phyloP scores from a whole-genome alignment of 2,113 vertebrate genomes.

The Tragelaphus imberbis region DNA sequence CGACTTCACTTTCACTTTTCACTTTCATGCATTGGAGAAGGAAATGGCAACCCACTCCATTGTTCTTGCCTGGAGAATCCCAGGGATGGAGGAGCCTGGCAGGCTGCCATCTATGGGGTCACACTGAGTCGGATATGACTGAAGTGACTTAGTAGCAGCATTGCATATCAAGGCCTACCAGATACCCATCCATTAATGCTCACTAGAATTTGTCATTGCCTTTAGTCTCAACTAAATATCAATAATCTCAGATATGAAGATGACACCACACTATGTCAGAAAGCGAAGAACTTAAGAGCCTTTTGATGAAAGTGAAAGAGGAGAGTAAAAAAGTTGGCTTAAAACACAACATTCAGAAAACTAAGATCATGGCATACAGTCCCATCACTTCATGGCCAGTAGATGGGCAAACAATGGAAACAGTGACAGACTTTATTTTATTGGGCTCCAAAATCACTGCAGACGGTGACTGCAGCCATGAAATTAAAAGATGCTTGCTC shows the following conservation, averaged over 20 bases:
- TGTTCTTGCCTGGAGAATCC: too few relatives aligned
- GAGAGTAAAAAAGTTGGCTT: background rate
- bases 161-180: background rate
- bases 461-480: background rate
- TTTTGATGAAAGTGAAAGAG: background rate
- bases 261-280: background rate
- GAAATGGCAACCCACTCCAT: too few relatives aligned
- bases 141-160: too few relatives aligned
- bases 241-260: background rate
- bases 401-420: background rate
- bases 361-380: background rate
- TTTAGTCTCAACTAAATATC: background rate
- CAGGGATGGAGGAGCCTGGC: too few relatives aligned
- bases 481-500: background rate
- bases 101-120: too few relatives aligned
- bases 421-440: background rate
- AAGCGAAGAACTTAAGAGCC: background rate
- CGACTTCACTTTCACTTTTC: too few relatives aligned
- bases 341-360: background rate
- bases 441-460: background rate
- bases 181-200: background rate
- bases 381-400: background rate
- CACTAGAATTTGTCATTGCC: background rate
- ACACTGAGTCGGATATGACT: accelerated
- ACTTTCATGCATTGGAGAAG: too few relatives aligned